Evolutionary conservation across 2,797 vertebrate genomes (phyloP).

Genomic region (Lacerta agilis): DNA sequence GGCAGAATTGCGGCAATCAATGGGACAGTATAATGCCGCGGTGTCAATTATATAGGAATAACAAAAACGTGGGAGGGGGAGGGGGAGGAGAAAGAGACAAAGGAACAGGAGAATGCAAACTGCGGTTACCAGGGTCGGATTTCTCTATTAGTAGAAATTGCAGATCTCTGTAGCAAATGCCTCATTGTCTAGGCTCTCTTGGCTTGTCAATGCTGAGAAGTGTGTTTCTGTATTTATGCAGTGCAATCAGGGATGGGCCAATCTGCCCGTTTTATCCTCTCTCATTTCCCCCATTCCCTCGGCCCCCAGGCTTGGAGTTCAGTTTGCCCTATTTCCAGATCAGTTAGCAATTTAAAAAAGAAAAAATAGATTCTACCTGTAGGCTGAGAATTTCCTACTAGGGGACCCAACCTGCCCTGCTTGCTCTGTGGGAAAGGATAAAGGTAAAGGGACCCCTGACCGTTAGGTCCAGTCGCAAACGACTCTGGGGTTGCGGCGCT

Average conservation of each 20-base stretch:
- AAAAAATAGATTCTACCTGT: background rate
- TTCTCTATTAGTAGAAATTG: background rate
- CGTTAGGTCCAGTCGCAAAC: too few relatives aligned
- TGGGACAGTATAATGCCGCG: background rate
- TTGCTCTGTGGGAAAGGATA: background rate
- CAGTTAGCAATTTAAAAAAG: too few relatives aligned
- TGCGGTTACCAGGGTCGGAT: background rate
- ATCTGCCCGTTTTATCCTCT: too few relatives aligned
- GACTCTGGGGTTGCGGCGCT: too few relatives aligned
- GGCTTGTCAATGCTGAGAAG: background rate
- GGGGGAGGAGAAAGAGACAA: background rate
- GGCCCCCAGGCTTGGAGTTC: too few relatives aligned
- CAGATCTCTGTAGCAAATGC: background rate
- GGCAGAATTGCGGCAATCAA: slow-evolving; percentile 12
- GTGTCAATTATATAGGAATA: slow-evolving; percentile 12
- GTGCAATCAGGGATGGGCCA: too few relatives aligned
- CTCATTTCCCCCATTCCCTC: too few relatives aligned
- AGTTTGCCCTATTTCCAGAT: too few relatives aligned
- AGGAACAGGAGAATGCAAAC: background rate
- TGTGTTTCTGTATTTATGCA: background rate
- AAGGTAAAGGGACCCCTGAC: too few relatives aligned
- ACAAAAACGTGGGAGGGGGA: background rate
- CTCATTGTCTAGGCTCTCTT: background rate
- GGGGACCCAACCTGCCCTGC: background rate
- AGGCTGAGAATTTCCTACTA: background rate